Evolutionary conservation across 2,113 vertebrate species (phyloP).

Genomic region (Elephas maximus): DNA sequence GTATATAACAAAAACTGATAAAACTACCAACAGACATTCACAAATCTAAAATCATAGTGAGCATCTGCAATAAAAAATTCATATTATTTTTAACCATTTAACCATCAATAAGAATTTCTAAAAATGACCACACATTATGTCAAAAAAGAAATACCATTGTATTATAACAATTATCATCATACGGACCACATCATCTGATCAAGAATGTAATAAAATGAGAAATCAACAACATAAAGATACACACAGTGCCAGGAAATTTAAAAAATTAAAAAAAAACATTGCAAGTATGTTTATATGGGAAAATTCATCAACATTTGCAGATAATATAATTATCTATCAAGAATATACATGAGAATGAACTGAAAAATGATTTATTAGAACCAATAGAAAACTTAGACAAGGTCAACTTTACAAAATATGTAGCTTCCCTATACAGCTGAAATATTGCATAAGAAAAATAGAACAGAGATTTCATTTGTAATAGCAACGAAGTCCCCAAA

Average conservation of each 20-base stretch:
- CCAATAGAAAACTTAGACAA: not conserved
- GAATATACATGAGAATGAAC: not conserved
- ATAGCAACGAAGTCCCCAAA: not conserved
- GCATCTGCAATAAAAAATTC: not conserved
- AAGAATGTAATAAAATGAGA: constrained; percentile 2
- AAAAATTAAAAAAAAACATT: not conserved
- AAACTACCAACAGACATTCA: not conserved
- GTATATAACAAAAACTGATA: not conserved
- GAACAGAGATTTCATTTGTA: not conserved
- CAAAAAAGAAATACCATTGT: constrained; percentile 4
- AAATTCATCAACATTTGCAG: not conserved
- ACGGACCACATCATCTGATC: not conserved
- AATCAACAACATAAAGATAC: not conserved
- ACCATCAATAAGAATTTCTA: constrained; percentile 23
- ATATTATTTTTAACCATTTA: constrained; percentile 40
- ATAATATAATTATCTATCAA: not conserved
- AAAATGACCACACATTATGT: not conserved
- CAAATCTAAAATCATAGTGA: not conserved
- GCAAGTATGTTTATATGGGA: not conserved
- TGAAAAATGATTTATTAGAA: constrained; percentile 3
- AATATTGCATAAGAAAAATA: not conserved
- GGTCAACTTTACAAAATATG: not conserved
- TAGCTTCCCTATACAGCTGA: not conserved
- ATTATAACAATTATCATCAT: not conserved
- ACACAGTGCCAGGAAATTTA: not conserved